Base-by-base conservation (phyloP, 2,113 vertebrate species). In the Kryptolebias marmoratus region DNA sequence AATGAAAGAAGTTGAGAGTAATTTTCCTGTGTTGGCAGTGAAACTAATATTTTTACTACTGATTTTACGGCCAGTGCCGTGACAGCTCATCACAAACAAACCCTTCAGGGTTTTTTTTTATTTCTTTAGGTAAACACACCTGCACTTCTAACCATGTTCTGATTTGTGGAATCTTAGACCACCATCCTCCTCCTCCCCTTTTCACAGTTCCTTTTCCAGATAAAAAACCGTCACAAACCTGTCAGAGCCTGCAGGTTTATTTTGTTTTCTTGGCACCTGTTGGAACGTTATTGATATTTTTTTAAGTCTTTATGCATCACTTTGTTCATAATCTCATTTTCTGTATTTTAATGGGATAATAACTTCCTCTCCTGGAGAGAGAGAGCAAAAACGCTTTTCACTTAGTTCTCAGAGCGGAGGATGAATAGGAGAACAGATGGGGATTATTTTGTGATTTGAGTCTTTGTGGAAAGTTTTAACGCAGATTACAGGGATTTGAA, bases 391-490 rank as follows among this genome's bases (percentile, higher is more conserved):
- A 42, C 5, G 10, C 1, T 3, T 36, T 36, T 7, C 36, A 4
- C 36, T 36, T 18, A 28, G 52, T 10, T 53, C 22, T 53, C 27
- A 55, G 28, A 28, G 27, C 27, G 27, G 27, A 27, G 27, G 4
- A 11, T 30, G 9, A 28, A 42, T 8, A 10, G 39, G 39, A 10
- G 10, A 28, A 55, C 28, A 5, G 16, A 42, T 18, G 4, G 31
- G 42, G 0, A 64, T 61, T 44, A 32, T 59, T 22, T 49, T 55
- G 22, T 14, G 18, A 52, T 72, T 71, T 13, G 16, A 53, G 64
- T 62, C 53, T 5, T 52, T 13, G 3, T 55, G 56, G 77, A 84
- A 66, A 5, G 65, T 60, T 82, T 83, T 78, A 89, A 87, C 71
- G 56, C 8, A 7, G 49, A 72, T 81, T 68, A 75, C 11, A 36